Evolutionary conservation across 1,140 invertebrate species (phyloP), one percentile per base, ranked within the genome.

Genomic region (Leptinotarsa defecta): DNA sequence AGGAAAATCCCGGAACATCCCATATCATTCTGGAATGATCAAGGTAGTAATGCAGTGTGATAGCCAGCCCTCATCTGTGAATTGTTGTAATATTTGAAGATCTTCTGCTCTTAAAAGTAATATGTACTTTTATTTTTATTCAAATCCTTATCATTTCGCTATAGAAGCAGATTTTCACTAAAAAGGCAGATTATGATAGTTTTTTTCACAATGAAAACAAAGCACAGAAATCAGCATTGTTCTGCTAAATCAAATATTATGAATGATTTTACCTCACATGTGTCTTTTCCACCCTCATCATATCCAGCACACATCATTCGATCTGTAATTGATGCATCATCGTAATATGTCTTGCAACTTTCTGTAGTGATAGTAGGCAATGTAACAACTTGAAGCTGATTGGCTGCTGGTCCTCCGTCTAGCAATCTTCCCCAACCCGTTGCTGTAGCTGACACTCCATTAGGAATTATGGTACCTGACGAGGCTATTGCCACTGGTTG

Each of bases 371-470:
- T 75, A 11, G 85, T 77, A 0, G 85, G 85, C 4, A 87, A 65
- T 15, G 80, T 74, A 15, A 86, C 83, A 24, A 81, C 77, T 76
- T 83, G 81, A 48, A 85, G 75, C 22, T 68, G 68, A 19, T 24
- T 63, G 20, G 79, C 20, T 6, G 48, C n/a, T 24, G 61, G 27
- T 43, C 77, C 77, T 19, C 49, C 68, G 68, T 78, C 72, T 22
- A 43, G 3, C 15, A 77, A 8, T 13, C 48, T 43, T 13, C 89
- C 88, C 91, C 91, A 92, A 20, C 91, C 91, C 15, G 90, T 88
- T 34, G 90, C 88, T 73, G 86, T 86, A 13, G 72, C 76, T 8
- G 48, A 22, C 11, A 27, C 48, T n/a, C 67, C 78, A 17, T 67
- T 63, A 5, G 61, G 6, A 13, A 76, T 67, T 34, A 48, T 17